phyloP scores from a whole-genome alignment of 2,888 invertebrate genomes.

The Megastigmus dorsalis region DNA sequence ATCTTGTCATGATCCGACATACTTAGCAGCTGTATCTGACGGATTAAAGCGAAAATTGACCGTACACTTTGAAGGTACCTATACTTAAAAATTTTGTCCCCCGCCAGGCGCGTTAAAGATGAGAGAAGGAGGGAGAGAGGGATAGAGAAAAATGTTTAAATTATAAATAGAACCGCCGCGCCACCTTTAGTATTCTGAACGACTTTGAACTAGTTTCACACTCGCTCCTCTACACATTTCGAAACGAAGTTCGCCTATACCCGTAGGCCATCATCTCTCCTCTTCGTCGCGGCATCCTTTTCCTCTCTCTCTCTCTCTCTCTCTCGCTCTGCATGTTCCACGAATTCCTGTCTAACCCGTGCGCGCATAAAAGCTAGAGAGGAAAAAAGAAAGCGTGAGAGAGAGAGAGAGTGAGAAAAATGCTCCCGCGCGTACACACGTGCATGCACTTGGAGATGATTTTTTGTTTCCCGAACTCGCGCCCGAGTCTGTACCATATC shows the following conservation, averaged over 20 bases:
- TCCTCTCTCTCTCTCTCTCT: background rate
- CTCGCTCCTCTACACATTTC: background rate
- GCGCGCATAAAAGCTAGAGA: background rate
- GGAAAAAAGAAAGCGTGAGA: background rate
- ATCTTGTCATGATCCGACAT: too few species aligned
- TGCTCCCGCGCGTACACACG: too few species aligned
- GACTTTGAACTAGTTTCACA: slow-evolving; percentile 47
- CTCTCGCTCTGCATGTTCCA: too few species aligned
- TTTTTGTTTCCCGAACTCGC: too few species aligned
- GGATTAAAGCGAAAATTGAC: too few species aligned
- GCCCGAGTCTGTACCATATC: too few species aligned
- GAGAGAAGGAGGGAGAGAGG: too few species aligned
- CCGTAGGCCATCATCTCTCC: slow-evolving; percentile 3
- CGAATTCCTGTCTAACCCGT: too few species aligned
- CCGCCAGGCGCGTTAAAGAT: background rate
- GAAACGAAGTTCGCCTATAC: slow-evolving; percentile 15
- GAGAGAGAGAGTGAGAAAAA: background rate
- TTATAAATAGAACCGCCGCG: slow-evolving; percentile 30
- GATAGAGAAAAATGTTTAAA: slow-evolving; percentile 31
- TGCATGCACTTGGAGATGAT: too few species aligned
- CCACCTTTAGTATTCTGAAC: slow-evolving; percentile 6
- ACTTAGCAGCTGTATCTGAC: too few species aligned
- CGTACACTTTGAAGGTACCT: too few species aligned
- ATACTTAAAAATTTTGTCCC: too few species aligned
- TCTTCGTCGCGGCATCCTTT: background rate